Base-by-base conservation (phyloP, 2,113 vertebrate species). In the Emydocephalus ijimae region DNA sequence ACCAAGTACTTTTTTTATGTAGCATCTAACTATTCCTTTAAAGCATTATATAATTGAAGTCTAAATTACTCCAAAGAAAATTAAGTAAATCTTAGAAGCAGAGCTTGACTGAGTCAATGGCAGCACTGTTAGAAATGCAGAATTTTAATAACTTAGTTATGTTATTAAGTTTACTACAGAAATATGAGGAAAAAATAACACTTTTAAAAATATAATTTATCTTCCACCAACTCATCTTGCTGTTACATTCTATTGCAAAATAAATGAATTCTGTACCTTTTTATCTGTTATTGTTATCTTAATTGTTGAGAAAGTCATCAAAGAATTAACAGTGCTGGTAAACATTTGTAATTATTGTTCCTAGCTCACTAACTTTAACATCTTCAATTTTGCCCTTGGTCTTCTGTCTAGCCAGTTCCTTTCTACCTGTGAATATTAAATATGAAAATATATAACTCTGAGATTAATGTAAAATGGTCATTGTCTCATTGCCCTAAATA, bases 231-330 rank as follows among this genome's bases (percentile, higher is more conserved):
- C 94, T 96, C 93, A 95, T 50, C 88, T 96, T 92, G 91, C 96
- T 93, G 95, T 90, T 96, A 96, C 81, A 93, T 87, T 97, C 96
- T 94, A 89, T 94, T 94, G 96, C 59, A 96, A 95, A 97, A 95
- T 96, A 95, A 96, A 96, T 96, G 95, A 95, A 96, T 95, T 96
- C 95, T 95, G 45, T 94, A 15, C 93, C 90, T 96, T 97, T 96
- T 96, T 20, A 74, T 39, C 93, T 91, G 21, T 95, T 96, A 93
- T 96, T 88, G 94, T 96, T 96, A 94, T 91, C 89, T 88, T 74
- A 91, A 74, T 96, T 97, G 91, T 95, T 94, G 93, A 94, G 55
- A 56, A n/a, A 93, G 95, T 92, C 94, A 95, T 95, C 90, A 94
- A 95, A 94, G 95, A 94, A 94, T 92, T 95, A 96, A 96, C 95